These are phyloP conservation scores for Liposcelis brunnea DNA, from an alignment of 2,888 invertebrate species.

Conservation along the genomic window DNA sequence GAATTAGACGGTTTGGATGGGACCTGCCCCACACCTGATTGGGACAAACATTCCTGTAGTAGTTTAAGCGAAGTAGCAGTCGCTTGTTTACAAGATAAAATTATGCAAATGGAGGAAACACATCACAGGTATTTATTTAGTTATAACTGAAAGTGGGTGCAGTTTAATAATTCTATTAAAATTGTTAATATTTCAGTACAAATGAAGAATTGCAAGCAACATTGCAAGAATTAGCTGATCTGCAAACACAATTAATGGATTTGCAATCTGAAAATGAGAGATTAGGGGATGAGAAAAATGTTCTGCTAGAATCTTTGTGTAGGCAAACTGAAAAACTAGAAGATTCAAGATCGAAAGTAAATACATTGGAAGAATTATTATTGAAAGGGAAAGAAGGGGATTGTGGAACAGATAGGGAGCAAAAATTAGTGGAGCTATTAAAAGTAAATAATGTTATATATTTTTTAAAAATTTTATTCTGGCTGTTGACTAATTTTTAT, in stretches of 20 bases:
- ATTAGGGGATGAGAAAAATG: constrained; percentile 73
- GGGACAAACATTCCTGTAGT: constrained; percentile 83
- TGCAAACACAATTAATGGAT: constrained; percentile 44
- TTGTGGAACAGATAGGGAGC: constrained; percentile 53
- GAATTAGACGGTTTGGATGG: constrained; percentile 27
- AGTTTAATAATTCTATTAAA: too few relatives aligned
- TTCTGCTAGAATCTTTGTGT: constrained; percentile 76
- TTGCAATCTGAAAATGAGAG: constrained; percentile 35
- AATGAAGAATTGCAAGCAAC: constrained; percentile 89
- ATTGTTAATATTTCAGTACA: constrained; percentile 62
- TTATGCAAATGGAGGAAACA: constrained; percentile 83
- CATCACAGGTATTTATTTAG: constrained; percentile 43
- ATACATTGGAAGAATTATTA: constrained; percentile 63
- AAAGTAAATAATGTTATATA: constrained; percentile 37
- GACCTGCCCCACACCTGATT: constrained; percentile 62
- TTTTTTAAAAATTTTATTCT: constrained; percentile 8
- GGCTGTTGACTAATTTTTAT: constrained; percentile 6
- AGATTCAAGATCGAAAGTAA: constrained; percentile 68
- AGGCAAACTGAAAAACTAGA: constrained; percentile 83
- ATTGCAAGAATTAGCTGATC: constrained; percentile 75
- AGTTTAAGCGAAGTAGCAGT: constrained; percentile 78
- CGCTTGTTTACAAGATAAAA: constrained; percentile 82
- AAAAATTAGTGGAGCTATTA: constrained; percentile 65
- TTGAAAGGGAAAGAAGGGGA: constrained; percentile 50
- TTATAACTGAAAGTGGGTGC: too few relatives aligned